These are phyloP conservation scores for Gasterosteus nipponicus DNA, from an alignment of 2,113 vertebrate genomes.

Conservation along the genomic window DNA sequence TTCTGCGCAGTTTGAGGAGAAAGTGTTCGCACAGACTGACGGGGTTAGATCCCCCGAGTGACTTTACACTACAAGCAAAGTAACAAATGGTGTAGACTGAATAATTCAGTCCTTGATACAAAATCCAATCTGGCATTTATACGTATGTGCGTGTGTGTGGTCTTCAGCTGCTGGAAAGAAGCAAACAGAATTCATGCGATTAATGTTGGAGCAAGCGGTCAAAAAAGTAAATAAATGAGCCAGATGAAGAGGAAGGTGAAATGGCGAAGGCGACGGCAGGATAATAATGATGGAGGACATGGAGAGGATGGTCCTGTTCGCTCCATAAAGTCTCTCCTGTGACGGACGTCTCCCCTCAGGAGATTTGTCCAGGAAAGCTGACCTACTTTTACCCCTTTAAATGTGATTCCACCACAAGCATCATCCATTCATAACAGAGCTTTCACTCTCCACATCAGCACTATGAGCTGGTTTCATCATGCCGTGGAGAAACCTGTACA, in stretches of 20 bases:
- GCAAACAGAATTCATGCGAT: conserved; percentile 33
- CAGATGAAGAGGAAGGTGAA: conserved; percentile 30
- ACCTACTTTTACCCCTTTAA: conserved; percentile 72
- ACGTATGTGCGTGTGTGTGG: background rate
- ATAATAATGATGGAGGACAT: conserved; percentile 38
- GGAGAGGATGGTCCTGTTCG: conserved; percentile 39
- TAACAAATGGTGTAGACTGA: conserved; percentile 67
- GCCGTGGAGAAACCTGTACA: conserved; percentile 2
- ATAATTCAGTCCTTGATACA: conserved; percentile 66
- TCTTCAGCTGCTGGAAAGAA: conserved; percentile 23
- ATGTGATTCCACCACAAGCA: conserved; percentile 63
- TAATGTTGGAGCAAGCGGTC: conserved; percentile 25
- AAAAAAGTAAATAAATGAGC: conserved; percentile 8
- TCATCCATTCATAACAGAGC: conserved; percentile 62
- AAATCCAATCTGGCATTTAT: conserved; percentile 51
- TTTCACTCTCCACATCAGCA: conserved; percentile 31
- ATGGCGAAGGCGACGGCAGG: conserved; percentile 25
- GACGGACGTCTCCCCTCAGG: conserved; percentile 52
- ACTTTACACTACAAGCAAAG: conserved; percentile 54
- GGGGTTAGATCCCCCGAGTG: conserved; percentile 38
- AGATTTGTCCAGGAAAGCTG: conserved; percentile 72
- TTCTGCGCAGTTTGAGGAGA: conserved; percentile 4
- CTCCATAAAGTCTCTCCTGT: conserved; percentile 58
- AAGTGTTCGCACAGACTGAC: conserved; percentile 18
- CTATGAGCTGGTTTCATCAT: conserved; percentile 15